These are phyloP conservation scores for Hipposideros larvatus DNA, from an alignment of 2,797 vertebrate species.

Conservation along the genomic window DNA sequence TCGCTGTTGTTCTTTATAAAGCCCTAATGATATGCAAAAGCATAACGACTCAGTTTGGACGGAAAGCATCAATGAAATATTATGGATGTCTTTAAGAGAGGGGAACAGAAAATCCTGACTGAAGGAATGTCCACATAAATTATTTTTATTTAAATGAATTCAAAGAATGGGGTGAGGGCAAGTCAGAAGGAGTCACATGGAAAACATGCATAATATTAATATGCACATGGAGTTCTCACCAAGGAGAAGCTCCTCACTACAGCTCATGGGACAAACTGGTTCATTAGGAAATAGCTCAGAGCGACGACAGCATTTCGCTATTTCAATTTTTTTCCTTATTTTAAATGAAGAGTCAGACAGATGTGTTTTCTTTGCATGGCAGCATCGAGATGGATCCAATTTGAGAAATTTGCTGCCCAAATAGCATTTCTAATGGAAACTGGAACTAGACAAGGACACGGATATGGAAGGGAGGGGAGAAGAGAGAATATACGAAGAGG, in stretches of 20 bases:
- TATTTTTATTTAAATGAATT: constrained; percentile 90
- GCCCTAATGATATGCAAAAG: constrained; percentile 91
- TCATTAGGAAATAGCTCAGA: constrained; percentile 86
- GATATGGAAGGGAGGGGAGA: constrained; percentile 76
- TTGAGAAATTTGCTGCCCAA: constrained; percentile 79
- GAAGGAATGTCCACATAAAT: constrained; percentile 92
- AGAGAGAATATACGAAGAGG: constrained; percentile 61
- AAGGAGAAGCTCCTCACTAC: constrained; percentile 83
- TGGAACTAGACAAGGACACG: constrained; percentile 78
- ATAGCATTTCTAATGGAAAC: constrained; percentile 78
- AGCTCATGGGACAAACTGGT: constrained; percentile 86
- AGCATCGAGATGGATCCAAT: constrained; percentile 67
- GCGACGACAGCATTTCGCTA: constrained; percentile 75
- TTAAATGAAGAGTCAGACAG: constrained; percentile 76
- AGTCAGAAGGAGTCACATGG: constrained; percentile 90
- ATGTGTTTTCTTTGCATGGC: constrained; percentile 75
- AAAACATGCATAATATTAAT: constrained; percentile 95
- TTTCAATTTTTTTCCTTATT: constrained; percentile 79
- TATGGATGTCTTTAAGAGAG: constrained; percentile 82
- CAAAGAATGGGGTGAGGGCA: constrained; percentile 83
- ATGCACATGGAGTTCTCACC: constrained; percentile 90
- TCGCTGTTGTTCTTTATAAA: constrained; percentile 99
- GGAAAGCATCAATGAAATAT: constrained; percentile 86
- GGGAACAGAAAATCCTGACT: constrained; percentile 85
- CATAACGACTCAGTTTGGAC: constrained; percentile 89